Evolutionary conservation across 2,888 invertebrate species (phyloP).

Genomic region (Odiellus spinosus): DNA sequence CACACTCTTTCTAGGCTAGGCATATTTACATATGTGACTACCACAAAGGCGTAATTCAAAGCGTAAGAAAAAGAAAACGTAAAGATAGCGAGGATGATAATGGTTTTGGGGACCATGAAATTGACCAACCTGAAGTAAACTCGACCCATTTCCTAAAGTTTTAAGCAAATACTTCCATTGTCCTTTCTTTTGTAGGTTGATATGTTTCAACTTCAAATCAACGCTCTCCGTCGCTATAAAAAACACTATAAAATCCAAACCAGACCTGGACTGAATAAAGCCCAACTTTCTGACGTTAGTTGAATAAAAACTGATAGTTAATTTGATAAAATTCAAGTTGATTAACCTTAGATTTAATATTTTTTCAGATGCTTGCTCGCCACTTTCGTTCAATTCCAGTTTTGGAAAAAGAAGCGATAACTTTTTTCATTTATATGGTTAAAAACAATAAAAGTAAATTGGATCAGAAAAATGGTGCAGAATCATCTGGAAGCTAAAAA

Average conservation of each 20-base stretch:
- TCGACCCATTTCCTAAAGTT: background rate
- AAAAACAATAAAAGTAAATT: slow-evolving; percentile 79
- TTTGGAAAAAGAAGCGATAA: slow-evolving; percentile 82
- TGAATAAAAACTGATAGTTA: background rate
- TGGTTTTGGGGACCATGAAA: slow-evolving; percentile 54
- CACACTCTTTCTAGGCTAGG: slow-evolving; percentile 47
- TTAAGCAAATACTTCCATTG: background rate
- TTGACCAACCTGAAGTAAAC: slow-evolving; percentile 55
- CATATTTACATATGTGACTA: slow-evolving; percentile 94
- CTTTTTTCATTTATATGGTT: slow-evolving; percentile 89
- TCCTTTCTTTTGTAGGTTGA: slow-evolving; percentile 41
- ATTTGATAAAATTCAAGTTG: background rate
- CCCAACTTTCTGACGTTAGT: slow-evolving; percentile 84
- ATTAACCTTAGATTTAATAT: slow-evolving; percentile 19
- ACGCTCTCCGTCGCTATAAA: slow-evolving; percentile 84
- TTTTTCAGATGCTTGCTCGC: slow-evolving; percentile 70
- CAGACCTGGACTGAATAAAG: slow-evolving; percentile 80
- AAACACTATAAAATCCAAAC: slow-evolving; percentile 82
- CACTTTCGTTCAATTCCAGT: slow-evolving; percentile 92
- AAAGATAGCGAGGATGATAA: slow-evolving; percentile 78
- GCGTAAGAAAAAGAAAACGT: slow-evolving; percentile 69
- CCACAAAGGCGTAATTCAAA: slow-evolving; percentile 89
- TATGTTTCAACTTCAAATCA: slow-evolving; percentile 76
- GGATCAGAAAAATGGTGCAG: slow-evolving; percentile 44
- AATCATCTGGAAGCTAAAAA: slow-evolving; percentile 6